These are phyloP conservation scores for Ceratosolen solmsi DNA, from an alignment of 1,140 invertebrate genomes.

Conservation along the genomic window DNA sequence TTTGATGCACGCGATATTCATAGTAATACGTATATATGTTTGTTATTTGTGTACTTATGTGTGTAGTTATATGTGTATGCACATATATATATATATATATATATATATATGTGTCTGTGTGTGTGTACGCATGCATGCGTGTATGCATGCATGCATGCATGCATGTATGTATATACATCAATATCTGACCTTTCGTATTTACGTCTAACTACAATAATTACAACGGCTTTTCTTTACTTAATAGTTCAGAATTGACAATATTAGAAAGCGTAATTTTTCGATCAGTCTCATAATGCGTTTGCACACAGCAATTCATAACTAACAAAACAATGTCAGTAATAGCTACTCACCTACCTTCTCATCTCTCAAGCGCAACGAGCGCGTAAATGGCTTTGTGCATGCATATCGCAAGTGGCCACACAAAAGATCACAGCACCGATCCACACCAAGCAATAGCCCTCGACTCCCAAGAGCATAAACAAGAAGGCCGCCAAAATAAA, in stretches of 20 bases:
- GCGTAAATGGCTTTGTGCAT: constrained; percentile 1
- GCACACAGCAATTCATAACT: background rate
- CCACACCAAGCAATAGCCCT: background rate
- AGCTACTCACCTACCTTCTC: constrained; percentile 27
- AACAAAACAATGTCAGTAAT: background rate
- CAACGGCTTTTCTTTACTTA: background rate
- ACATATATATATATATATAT: no score
- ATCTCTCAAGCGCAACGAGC: constrained; percentile 11
- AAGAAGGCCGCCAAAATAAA: background rate
- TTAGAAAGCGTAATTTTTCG: background rate
- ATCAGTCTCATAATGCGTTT: background rate
- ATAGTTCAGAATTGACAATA: background rate
- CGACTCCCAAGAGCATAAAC: background rate
- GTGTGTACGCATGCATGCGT: no score
- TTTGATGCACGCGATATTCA: no score
- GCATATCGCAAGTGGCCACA: background rate
- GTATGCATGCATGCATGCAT: no score
- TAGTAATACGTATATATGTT: no score
- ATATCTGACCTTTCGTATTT: background rate
- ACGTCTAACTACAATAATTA: background rate
- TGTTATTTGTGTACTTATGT: no score
- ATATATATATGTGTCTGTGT: background rate
- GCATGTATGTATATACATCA: background rate
- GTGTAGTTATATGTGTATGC: no score
- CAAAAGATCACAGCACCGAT: background rate